A percentile compares a stretch with the other conserved stretches of the same genome.
Conservation (phyloP, 2,888 invertebrate species). For the Abrostola tripartita region DNA sequence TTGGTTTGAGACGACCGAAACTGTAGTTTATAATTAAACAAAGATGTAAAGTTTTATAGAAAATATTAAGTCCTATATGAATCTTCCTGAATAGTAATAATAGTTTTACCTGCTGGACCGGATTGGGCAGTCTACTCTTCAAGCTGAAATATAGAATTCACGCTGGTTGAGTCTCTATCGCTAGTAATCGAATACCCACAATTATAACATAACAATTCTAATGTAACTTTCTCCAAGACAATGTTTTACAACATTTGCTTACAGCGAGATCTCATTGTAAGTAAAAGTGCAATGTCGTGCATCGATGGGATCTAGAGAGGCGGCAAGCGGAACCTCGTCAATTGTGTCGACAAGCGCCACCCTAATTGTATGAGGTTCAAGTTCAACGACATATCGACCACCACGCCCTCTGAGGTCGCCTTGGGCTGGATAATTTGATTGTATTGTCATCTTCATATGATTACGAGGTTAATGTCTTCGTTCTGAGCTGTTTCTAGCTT, state of each 20-base stretch:
- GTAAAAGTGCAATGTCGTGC: constrained; percentile 33
- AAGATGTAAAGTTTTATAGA: too few species aligned
- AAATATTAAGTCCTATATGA: too few species aligned
- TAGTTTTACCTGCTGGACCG: too few species aligned
- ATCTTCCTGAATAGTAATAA: too few species aligned
- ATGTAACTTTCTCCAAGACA: not conserved
- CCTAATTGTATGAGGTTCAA: constrained; percentile 68
- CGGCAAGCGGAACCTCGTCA: constrained; percentile 49
- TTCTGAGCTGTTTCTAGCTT: constrained; percentile 19
- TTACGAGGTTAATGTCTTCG: constrained; percentile 32
- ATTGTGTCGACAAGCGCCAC: constrained; percentile 49
- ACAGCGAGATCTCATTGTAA: not conserved
- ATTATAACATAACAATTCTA: too few species aligned
- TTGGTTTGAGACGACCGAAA: too few species aligned
- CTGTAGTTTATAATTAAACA: too few species aligned
- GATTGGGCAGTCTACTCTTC: too few species aligned
- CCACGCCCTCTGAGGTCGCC: constrained; percentile 46
- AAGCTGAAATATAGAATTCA: too few species aligned
- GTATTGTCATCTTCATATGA: constrained; percentile 34
- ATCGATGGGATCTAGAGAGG: constrained; percentile 49
- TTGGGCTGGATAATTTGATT: constrained; percentile 40
- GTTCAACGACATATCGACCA: constrained; percentile 76
- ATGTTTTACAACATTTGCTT: not conserved
- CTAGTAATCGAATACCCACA: too few species aligned
- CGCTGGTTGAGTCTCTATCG: too few species aligned